Base-by-base conservation (phyloP, 1,140 invertebrate genomes). In the Pomphorhynchus laevis region DNA sequence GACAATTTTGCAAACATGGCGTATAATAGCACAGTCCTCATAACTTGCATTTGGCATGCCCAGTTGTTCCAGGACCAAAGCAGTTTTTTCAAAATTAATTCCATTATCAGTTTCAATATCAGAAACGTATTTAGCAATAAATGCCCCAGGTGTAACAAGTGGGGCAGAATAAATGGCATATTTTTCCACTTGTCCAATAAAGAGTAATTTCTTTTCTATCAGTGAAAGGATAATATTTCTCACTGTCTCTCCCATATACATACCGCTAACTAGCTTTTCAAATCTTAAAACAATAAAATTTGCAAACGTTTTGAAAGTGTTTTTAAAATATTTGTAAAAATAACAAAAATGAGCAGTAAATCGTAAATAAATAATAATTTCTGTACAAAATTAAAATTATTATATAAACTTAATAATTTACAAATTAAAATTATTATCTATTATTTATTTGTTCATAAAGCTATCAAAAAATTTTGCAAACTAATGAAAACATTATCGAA, bases 101-200 rank as follows among this genome's bases (percentile, higher is more conserved):
- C 44, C 43, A 41, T 9, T 50, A 54, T 51, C 68, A 66, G 59
- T 70, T 55, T 86, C 79, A 39, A 95, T 86, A 63, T 89, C 79
- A 1, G 82, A 93, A 1, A 95, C 72, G 53, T 76, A 89, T 67
- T 89, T 86, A 0, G 84, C 91, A 56, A 74, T 75, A 54, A 91
- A 86, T 36, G 51, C 40, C 18, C 49, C 51, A 35, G 48, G 47
- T 9, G 49, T 51, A 17, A 64, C 68, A 8, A 91, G 61, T 5
- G 41, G 32, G 50, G 54, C 62, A 49, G 53, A 58, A 48, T 51
- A 54, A 42, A 23, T 49, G 46, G 25, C 37, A 43, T 14, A 18
- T 38, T n/a, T 43, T 17, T 39, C 37, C 11, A 27, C n/a, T 16
- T 43, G 41, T 34, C 41, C 41, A 34, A 39, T 34, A 43, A 63